Conservation (phyloP, 2,113 vertebrate species). For the Chrysemys picta region DNA sequence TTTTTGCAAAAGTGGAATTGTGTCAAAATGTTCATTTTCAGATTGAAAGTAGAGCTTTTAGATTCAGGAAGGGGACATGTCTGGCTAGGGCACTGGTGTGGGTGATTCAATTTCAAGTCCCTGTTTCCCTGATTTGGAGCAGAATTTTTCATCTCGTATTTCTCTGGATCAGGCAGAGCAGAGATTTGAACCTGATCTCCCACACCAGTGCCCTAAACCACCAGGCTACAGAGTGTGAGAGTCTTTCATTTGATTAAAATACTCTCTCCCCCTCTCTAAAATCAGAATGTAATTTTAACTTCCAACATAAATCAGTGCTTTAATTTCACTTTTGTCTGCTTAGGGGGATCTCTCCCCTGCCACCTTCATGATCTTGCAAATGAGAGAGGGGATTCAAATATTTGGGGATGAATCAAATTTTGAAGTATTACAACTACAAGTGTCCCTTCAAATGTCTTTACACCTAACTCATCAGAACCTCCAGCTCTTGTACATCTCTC, state of each 20-base stretch:
- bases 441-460: neutral
- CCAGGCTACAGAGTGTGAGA: neutral
- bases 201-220: neutral
- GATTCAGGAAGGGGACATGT: neutral
- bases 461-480: neutral
- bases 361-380: neutral
- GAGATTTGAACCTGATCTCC: neutral
- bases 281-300: neutral
- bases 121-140: neutral
- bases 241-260: neutral
- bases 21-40: neutral
- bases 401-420: neutral
- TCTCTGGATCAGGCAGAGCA: neutral
- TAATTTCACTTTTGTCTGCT: neutral
- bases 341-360: neutral
- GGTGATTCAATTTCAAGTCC: neutral
- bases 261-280: neutral
- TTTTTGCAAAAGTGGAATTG: neutral
- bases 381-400: neutral
- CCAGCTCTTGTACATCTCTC: neutral
- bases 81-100: neutral
- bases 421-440: fast-evolving
- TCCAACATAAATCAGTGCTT: neutral
- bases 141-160: neutral
- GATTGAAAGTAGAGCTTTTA: neutral